Evolutionary conservation across 2,888 invertebrate genomes (phyloP).

Genomic region (Helleia helle): DNA sequence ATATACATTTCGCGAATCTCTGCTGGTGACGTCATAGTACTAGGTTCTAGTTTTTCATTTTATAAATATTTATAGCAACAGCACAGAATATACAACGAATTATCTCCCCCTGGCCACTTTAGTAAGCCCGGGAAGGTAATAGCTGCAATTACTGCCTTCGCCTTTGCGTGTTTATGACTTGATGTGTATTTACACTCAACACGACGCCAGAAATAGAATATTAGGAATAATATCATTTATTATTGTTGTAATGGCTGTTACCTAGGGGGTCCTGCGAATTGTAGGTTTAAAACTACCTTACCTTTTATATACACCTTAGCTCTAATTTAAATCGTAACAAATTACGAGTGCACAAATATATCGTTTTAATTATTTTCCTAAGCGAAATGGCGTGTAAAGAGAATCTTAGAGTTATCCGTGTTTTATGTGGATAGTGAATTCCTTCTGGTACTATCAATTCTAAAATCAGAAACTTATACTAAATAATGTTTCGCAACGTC

Average conservation of each 20-base stretch:
- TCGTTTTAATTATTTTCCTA: too few relatives aligned
- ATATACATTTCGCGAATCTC: not conserved
- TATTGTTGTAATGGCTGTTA: not conserved
- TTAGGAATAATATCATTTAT: not conserved
- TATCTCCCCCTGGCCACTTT: not conserved
- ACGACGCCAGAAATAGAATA: not conserved
- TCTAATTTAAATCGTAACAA: too few relatives aligned
- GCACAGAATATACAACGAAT: not conserved
- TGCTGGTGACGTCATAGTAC: not conserved
- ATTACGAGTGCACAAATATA: too few relatives aligned
- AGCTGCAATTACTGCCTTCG: not conserved
- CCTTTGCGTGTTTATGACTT: conserved; percentile 6
- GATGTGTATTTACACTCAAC: not conserved
- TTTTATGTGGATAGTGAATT: too few relatives aligned
- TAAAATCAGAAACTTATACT: too few relatives aligned
- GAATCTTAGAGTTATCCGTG: too few relatives aligned
- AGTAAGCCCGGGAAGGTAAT: not conserved
- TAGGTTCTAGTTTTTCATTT: not conserved
- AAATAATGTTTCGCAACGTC: too few relatives aligned
- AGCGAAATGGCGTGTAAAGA: too few relatives aligned
- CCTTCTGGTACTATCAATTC: too few relatives aligned
- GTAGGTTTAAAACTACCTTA: not conserved
- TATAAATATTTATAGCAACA: conserved; percentile 1
- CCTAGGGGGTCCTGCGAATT: too few relatives aligned
- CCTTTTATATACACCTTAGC: too few relatives aligned